Percentiles rank a stretch among this genome's conserved stretches.
phyloP scores from a whole-genome alignment of 2,888 invertebrate genomes.

The Hemithea aestivaria region DNA sequence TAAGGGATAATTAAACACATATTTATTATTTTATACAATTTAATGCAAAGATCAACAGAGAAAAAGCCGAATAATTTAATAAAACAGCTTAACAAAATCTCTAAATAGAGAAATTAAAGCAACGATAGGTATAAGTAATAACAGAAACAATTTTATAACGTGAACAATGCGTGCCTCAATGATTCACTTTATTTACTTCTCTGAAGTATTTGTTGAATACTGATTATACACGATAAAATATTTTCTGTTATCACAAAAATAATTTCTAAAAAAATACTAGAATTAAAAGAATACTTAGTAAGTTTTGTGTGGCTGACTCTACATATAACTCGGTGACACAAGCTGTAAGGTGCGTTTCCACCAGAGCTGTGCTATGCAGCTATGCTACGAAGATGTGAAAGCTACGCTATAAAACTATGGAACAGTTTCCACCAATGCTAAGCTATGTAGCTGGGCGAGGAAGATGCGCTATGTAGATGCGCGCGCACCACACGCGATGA shows the following conservation, averaged over 20 bases:
- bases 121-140: not conserved
- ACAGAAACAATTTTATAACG: constrained; percentile 5
- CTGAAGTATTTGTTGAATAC: constrained; percentile 8
- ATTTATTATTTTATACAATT: constrained; percentile 11
- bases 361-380: too few relatives aligned
- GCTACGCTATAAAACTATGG: too few relatives aligned
- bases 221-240: constrained; percentile 12
- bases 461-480: too few relatives aligned
- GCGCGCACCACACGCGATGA: too few relatives aligned
- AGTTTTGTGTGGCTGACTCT: too few relatives aligned
- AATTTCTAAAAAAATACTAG: not conserved
- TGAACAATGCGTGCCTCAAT: constrained; percentile 19
- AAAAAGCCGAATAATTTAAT: not conserved
- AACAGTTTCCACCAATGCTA: too few relatives aligned
- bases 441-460: too few relatives aligned
- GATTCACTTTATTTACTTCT: constrained; percentile 9
- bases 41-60: constrained; percentile 24
- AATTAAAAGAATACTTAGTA: too few relatives aligned
- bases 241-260: not conserved
- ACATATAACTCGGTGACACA: too few relatives aligned
- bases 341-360: too few relatives aligned
- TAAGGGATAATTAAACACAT: too few relatives aligned
- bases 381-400: too few relatives aligned
- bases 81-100: constrained; percentile 10
- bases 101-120: constrained; percentile 9